These are phyloP conservation scores for Augiades crinisus DNA, from an alignment of 2,888 invertebrate species.

Conservation along the genomic window DNA sequence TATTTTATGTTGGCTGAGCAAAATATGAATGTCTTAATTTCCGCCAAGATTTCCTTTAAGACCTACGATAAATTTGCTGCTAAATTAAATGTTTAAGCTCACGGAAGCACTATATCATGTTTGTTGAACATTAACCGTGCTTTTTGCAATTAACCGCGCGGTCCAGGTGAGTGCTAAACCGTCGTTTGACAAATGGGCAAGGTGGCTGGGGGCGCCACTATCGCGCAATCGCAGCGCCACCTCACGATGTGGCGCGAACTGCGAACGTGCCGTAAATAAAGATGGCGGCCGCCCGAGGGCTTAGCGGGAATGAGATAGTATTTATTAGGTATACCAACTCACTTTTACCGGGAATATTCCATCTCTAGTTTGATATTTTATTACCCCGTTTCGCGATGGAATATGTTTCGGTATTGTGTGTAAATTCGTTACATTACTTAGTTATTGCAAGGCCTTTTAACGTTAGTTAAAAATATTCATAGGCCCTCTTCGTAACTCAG, in stretches of 20 bases:
- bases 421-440: too few species aligned
- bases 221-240: slow-evolving; percentile 50
- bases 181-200: slow-evolving; percentile 68
- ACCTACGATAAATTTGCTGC: slow-evolving; percentile 17
- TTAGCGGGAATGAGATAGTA: slow-evolving; percentile 48
- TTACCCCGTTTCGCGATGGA: too few species aligned
- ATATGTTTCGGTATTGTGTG: too few species aligned
- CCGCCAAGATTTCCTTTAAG: slow-evolving; percentile 18
- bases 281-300: slow-evolving; percentile 54
- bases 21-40: slow-evolving; percentile 24
- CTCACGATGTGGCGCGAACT: slow-evolving; percentile 54
- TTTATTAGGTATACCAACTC: slow-evolving; percentile 43
- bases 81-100: slow-evolving; percentile 22
- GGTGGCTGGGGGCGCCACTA: slow-evolving; percentile 56
- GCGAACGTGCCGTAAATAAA: slow-evolving; percentile 71
- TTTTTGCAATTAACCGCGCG: slow-evolving; percentile 68
- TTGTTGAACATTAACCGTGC: slow-evolving; percentile 61
- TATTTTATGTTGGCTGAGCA: not conserved
- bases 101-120: slow-evolving; percentile 59
- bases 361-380: slow-evolving; percentile 4
- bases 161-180: slow-evolving; percentile 58
- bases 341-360: slow-evolving; percentile 35
- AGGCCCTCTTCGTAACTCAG: too few species aligned
- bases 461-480: too few species aligned
- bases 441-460: too few species aligned